Base-by-base conservation (phyloP, 2,888 invertebrate species). In the Xylophagus ater region DNA sequence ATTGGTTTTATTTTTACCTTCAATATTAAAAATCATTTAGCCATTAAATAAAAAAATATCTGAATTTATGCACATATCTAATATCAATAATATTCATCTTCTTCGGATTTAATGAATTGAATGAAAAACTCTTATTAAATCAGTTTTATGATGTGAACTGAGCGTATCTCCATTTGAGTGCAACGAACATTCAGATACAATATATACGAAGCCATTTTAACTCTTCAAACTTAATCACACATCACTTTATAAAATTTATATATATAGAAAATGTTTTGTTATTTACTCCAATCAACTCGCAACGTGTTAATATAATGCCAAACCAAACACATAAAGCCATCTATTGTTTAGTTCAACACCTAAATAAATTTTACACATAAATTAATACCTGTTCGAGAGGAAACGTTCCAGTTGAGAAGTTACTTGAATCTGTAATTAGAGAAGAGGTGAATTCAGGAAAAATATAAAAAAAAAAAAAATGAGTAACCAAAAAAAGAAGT, bases 291-390 rank as follows among this genome's bases (percentile, higher is more conserved):
- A 31, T 34, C 20, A 13, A 20, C 20, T 6, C 14, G 34, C 21
- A 42, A 38, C 42, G 42, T 38, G 35, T 42, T 42, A 42, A 42
- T 42, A 42, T 42, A 42, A 40, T 43, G 36, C 37, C 40, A 43
- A 42, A 43, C 40, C 43, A 30, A 40, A 34, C 43, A 43, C 40
- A 41, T 36, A 37, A 37, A 37, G 34, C 35, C 37, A 41, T 44
- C 44, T 41, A 41, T 45, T 42, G 45, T 45, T 45, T 40, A 42
- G 37, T 40, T 45, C 45, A 45, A 45, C 45, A 45, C 45, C 40
- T 40, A 42, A 45, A 45, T 45, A 40, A 42, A 34, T 42, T 45
- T 45, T 40, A 40, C 37, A 40, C 44, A 44, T 44, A 44, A 44
- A 44, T 44, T 42, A 44, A 44, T 44, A 42, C 42, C 37, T 34